A percentile compares a stretch with the other conserved stretches of the same genome.
Conservation (phyloP, 2,797 vertebrate genomes). For the Pelochelys cantorii region DNA sequence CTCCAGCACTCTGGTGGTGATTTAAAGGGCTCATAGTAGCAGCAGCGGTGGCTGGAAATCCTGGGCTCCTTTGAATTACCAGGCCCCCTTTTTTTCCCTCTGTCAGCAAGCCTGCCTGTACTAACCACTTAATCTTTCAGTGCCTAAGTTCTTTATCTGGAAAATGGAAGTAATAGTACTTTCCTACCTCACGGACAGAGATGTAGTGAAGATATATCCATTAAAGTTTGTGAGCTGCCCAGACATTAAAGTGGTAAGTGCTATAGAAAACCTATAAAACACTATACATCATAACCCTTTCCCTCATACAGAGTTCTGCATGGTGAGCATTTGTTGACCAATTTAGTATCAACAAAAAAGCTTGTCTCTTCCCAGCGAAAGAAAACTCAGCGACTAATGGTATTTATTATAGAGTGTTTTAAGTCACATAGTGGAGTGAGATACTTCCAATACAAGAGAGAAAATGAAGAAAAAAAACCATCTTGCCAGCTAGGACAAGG, state of each 20-base stretch:
- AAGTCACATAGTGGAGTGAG: constrained; percentile 25
- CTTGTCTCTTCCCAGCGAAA: constrained; percentile 1
- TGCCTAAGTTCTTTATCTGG: constrained; percentile 42
- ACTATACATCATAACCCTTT: constrained; percentile 37
- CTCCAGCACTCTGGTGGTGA: no score
- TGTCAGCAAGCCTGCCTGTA: neutral
- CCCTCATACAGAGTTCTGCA: constrained; percentile 3
- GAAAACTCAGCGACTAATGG: constrained; percentile 11
- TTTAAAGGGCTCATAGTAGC: no score
- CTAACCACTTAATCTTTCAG: constrained; percentile 66
- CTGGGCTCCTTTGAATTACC: no score
- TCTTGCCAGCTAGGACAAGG: constrained; percentile 41
- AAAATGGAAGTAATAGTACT: constrained; percentile 67
- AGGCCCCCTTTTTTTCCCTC: no score
- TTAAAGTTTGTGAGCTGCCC: constrained; percentile 61
- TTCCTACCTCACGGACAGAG: constrained; percentile 9
- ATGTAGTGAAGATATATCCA: constrained; percentile 52
- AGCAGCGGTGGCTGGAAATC: no score
- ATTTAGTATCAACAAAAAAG: constrained; percentile 23
- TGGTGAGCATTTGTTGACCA: constrained; percentile 38
- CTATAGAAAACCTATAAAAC: constrained; percentile 34
- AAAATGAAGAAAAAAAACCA: accelerated
- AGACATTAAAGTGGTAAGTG: constrained; percentile 40
- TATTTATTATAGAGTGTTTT: neutral
- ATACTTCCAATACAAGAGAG: constrained; percentile 14